phyloP scores from a whole-genome alignment of 2,888 invertebrate species.

The Cheilosia impressa region DNA sequence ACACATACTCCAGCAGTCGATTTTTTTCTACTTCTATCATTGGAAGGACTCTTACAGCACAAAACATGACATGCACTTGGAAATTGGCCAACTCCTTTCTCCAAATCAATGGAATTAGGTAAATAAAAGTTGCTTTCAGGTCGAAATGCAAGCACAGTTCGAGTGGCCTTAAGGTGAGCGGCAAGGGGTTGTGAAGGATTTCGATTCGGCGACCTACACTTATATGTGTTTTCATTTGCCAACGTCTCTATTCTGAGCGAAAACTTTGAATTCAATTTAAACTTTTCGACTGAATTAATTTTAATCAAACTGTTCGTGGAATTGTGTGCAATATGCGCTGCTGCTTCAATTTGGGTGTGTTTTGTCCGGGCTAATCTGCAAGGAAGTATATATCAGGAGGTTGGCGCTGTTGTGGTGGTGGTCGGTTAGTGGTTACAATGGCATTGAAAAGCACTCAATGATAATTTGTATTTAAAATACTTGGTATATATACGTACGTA shows the following conservation, averaged over 20 bases:
- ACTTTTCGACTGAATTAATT: constrained; percentile 71
- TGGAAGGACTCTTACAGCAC: constrained; percentile 49
- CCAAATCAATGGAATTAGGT: constrained; percentile 60
- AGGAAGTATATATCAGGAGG: neutral
- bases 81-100: constrained; percentile 55
- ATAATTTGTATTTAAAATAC: neutral
- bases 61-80: constrained; percentile 65
- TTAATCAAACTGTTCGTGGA: constrained; percentile 59
- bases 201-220: constrained; percentile 22
- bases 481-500: neutral
- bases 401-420: constrained; percentile 1
- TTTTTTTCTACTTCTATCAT: constrained; percentile 1
- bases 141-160: constrained; percentile 29
- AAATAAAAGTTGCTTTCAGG: constrained; percentile 62
- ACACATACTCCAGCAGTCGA: too few species aligned
- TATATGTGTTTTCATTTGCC: constrained; percentile 53
- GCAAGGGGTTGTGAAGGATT: neutral
- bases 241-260: constrained; percentile 13
- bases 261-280: constrained; percentile 71
- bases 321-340: constrained; percentile 2
- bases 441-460: neutral
- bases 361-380: constrained; percentile 5
- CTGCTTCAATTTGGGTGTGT: neutral
- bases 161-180: neutral
- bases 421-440: neutral